phyloP scores from a whole-genome alignment of 2,888 invertebrate species.

The Leucophenga montana region DNA sequence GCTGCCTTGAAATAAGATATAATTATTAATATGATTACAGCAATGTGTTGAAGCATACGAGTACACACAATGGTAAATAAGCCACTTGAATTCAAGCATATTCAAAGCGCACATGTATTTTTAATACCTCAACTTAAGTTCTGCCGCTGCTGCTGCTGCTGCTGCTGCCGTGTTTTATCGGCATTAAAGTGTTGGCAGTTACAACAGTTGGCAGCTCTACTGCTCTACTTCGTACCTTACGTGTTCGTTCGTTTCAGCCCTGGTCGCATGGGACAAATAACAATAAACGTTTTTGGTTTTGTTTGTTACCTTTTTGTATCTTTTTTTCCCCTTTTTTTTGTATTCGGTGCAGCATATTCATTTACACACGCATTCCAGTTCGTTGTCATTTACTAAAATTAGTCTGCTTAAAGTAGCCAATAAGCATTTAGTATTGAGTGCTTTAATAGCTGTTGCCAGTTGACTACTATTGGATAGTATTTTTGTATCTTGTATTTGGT shows the following conservation, averaged over 20 bases:
- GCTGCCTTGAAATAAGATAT: constrained; percentile 49
- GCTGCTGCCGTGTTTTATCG: constrained; percentile 48
- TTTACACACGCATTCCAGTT: neutral
- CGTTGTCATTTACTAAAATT: no score
- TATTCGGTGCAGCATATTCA: no score
- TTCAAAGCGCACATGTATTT: constrained; percentile 57
- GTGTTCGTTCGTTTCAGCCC: constrained; percentile 4
- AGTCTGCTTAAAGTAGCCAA: no score
- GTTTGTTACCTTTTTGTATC: no score
- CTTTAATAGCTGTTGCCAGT: no score
- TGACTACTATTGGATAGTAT: no score
- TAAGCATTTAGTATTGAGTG: no score
- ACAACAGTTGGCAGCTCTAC: no score
- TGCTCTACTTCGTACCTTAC: constrained; percentile 21
- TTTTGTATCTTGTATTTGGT: no score
- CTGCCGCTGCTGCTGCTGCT: constrained; percentile 36
- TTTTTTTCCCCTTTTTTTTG: no score
- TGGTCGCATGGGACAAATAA: constrained; percentile 59
- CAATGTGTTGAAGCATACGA: no score
- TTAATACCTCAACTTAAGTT: constrained; percentile 65
- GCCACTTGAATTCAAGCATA: constrained; percentile 50
- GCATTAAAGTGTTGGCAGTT: constrained; percentile 61
- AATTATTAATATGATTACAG: constrained; percentile 63
- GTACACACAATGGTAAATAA: constrained; percentile 55
- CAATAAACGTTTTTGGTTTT: constrained; percentile 49